Conservation (phyloP, 2,797 vertebrate genomes). For the Takifugu rubripes region DNA sequence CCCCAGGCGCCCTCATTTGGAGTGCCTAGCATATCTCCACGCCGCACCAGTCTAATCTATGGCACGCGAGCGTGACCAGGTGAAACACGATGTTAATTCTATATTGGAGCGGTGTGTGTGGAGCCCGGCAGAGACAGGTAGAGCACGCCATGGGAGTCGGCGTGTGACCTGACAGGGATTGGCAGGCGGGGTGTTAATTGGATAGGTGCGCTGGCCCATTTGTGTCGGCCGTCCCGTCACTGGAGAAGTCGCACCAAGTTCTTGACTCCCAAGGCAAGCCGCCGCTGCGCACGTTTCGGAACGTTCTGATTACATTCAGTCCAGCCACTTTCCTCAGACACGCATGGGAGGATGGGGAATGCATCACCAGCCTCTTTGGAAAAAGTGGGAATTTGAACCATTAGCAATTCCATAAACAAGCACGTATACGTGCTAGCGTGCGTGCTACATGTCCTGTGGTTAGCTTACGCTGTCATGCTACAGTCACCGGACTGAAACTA, state of each 20-base stretch:
- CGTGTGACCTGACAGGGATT: conserved; percentile 88
- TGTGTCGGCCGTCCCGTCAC: conserved; percentile 83
- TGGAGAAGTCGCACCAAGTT: conserved; percentile 81
- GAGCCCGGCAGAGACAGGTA: conserved; percentile 84
- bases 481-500: no score
- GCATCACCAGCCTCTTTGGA: conserved; percentile 27
- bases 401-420: neutral
- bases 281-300: conserved; percentile 55
- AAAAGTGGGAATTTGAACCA: conserved; percentile 21
- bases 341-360: conserved; percentile 46
- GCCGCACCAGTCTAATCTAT: conserved; percentile 93
- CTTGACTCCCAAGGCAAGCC: conserved; percentile 76
- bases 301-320: conserved; percentile 60
- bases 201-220: conserved; percentile 89
- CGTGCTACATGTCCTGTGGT: no score
- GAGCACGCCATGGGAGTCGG: conserved; percentile 82
- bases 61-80: conserved; percentile 82
- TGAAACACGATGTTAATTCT: conserved; percentile 89
- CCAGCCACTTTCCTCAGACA: conserved; percentile 14
- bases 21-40: conserved; percentile 90
- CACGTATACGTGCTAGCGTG: no score
- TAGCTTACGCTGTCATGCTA: no score
- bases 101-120: conserved; percentile 87
- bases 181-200: conserved; percentile 96
- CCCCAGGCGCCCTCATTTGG: conserved; percentile 92